Evolutionary conservation across 2,797 vertebrate species (phyloP), one percentile per base, ranked within the genome.

Genomic region (Melanogrammus aeglefinus): DNA sequence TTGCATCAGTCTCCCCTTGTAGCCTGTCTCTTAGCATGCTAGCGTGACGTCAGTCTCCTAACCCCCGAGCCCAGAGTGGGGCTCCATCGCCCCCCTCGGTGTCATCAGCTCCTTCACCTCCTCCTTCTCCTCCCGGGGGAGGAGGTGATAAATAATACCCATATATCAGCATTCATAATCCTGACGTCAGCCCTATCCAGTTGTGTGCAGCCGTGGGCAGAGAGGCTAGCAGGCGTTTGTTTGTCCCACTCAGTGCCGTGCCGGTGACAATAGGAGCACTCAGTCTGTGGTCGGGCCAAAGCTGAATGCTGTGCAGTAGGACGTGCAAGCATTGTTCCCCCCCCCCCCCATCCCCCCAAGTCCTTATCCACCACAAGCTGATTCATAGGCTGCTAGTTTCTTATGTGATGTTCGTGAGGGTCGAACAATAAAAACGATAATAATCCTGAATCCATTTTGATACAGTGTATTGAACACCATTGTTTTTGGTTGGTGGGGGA

Each of bases 201-300:
- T 21, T 27, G 31, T 35, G 75, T 18, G 75, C 7, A 29, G 81
- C 84, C 75, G 82, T 80, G 63, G 82, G 21, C 27, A 10, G 77
- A 51, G 82, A 87, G 83, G 90, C 83, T 86, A 82, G 76, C 75
- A 5, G 74, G 81, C 66, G 88, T 90, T 69, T 77, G 63, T 75
- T 73, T 77, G 63, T 75, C 76, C 84, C 82, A 41, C 72, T 79
- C 76, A 38, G 84, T 72, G 79, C 66, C 79, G 72, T 33, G 83
- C 73, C 33, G 21, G 41, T 83, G 87, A 93, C 91, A 93, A 91
- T 90, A 82, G 90, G 84, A 78, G 88, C 89, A 85, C 88, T 87
- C 84, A 91, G 87, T 47, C 85, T 70, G 85, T 47, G 82, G 84
- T 69, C 33, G 10, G 73, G 80, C 39, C 63, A 78, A 27, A 74